phyloP scores from a whole-genome alignment of 2,113 vertebrate genomes.

The Oncorhynchus clarkii region DNA sequence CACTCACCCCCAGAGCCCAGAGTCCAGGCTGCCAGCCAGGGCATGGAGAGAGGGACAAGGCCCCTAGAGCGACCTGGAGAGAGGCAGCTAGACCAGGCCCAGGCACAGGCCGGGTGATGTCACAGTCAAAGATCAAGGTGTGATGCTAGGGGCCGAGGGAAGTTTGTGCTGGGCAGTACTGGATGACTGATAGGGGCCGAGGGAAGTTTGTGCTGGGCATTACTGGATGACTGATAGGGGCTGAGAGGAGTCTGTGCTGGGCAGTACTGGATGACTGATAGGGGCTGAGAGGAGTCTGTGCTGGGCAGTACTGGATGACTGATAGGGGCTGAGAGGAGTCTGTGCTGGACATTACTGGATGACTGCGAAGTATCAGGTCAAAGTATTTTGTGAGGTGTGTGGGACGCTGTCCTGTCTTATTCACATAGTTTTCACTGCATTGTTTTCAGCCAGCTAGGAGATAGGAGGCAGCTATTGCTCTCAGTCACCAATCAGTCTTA shows the following conservation, averaged over 20 bases:
- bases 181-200: too few relatives aligned
- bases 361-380: not conserved
- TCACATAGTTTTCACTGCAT: conserved; percentile 21
- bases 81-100: conserved; percentile 45
- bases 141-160: conserved; percentile 7
- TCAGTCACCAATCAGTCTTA: conserved; percentile 14
- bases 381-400: conserved; percentile 12
- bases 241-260: not conserved
- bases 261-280: not conserved
- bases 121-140: conserved; percentile 35
- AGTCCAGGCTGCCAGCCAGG: conserved; percentile 67
- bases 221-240: not conserved
- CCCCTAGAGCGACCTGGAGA: conserved; percentile 54
- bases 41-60: conserved; percentile 62
- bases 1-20: conserved; percentile 58
- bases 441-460: conserved; percentile 27
- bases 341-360: not conserved
- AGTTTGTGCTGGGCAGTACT: not conserved
- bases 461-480: conserved; percentile 24
- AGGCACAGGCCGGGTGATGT: conserved; percentile 36
- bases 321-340: not conserved
- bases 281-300: not conserved
- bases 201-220: not conserved
- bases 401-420: conserved; percentile 3
- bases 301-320: conserved; percentile 1